A percentile compares a stretch with the other conserved stretches of the same genome.
phyloP scores from a whole-genome alignment of 2,797 vertebrate genomes.

The Platalea minor region DNA sequence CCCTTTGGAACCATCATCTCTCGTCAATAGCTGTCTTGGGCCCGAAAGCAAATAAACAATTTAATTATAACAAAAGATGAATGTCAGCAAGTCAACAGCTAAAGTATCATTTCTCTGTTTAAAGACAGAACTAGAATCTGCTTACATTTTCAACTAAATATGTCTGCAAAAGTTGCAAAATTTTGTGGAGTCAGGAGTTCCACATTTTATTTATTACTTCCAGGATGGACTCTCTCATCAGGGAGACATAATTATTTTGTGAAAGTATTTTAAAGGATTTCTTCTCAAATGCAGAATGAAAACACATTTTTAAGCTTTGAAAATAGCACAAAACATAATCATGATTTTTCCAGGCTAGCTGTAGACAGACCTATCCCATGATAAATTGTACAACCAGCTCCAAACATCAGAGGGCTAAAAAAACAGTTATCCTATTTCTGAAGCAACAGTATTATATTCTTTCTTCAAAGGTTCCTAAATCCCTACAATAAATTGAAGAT shows the following conservation, averaged over 20 bases:
- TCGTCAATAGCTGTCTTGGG: neutral
- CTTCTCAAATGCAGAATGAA: neutral
- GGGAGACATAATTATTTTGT: neutral
- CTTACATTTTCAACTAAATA: neutral
- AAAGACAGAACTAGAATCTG: neutral
- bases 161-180: neutral
- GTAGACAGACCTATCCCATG: neutral
- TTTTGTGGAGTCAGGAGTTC: neutral
- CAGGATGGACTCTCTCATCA: neutral
- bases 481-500: conserved; percentile 71
- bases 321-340: neutral
- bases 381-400: neutral
- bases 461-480: conserved; percentile 25
- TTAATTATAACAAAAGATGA: neutral
- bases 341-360: neutral
- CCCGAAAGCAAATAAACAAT: neutral
- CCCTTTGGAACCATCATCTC: neutral
- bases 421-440: neutral
- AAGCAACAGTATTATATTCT: neutral
- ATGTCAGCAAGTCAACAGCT: neutral
- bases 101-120: neutral
- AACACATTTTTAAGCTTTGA: neutral
- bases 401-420: neutral
- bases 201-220: neutral
- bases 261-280: neutral